Conservation (phyloP, 2,888 invertebrate species). For the Prosapia bicincta region DNA sequence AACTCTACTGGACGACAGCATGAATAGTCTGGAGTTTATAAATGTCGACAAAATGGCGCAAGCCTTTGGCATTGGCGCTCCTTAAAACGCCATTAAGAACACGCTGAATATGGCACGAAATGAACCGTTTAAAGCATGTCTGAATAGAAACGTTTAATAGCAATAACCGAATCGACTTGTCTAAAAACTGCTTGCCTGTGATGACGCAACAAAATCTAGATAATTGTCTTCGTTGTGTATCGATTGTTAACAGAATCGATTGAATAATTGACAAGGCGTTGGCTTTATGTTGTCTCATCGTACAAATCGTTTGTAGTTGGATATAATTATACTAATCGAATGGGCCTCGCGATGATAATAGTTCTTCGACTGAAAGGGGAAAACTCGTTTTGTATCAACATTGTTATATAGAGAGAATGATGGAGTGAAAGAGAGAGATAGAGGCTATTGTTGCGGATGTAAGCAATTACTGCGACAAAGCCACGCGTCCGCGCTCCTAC, state of each 20-base stretch:
- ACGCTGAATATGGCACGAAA: too few relatives aligned
- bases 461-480: neutral
- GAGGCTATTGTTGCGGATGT: neutral
- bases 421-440: neutral
- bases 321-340: neutral
- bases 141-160: neutral
- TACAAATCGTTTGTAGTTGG: neutral
- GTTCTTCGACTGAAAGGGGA: neutral
- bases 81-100: too few relatives aligned
- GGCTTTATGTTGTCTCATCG: neutral
- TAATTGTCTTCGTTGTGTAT: neutral
- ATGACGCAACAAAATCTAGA: neutral
- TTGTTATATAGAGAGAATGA: neutral
- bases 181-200: neutral
- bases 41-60: too few relatives aligned
- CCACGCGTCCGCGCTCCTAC: neutral
- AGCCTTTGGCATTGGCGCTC: too few relatives aligned
- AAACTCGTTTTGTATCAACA: constrained; percentile 2
- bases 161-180: neutral
- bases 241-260: constrained; percentile 2
- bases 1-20: too few relatives aligned
- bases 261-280: neutral
- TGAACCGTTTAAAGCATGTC: too few relatives aligned
- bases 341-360: neutral
- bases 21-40: too few relatives aligned